Percentiles rank a stretch among this genome's conserved stretches.
Conservation (phyloP, 2,797 vertebrate species). For the Acanthurus tractus region DNA sequence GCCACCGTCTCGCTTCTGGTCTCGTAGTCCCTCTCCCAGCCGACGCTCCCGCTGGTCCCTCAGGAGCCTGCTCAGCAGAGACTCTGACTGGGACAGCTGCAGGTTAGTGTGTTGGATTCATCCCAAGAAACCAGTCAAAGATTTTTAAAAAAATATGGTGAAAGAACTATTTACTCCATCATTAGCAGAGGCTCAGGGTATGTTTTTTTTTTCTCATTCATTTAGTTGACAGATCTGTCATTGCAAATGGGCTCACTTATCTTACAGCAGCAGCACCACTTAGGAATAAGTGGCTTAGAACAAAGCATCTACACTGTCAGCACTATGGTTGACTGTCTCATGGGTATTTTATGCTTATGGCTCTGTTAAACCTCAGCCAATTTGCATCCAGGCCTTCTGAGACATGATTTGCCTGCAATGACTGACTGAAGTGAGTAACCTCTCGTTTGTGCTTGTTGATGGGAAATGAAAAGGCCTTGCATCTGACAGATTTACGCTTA, state of each 20-base stretch:
- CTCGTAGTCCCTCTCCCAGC: slow-evolving; percentile 83
- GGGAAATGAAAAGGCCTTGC: slow-evolving; percentile 8
- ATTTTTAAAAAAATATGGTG: not conserved
- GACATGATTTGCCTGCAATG: slow-evolving; percentile 35
- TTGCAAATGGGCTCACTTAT: slow-evolving; percentile 27
- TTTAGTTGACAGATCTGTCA: slow-evolving; percentile 11
- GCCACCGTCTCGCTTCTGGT: slow-evolving; percentile 76
- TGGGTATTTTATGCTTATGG: slow-evolving; percentile 28
- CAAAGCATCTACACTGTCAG: slow-evolving; percentile 24
- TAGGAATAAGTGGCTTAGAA: slow-evolving; percentile 39
- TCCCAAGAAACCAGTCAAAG: slow-evolving; percentile 21
- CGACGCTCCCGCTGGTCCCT: slow-evolving; percentile 84
- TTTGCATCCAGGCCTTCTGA: slow-evolving; percentile 55
- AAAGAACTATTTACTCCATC: not conserved
- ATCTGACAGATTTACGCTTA: slow-evolving; percentile 37
- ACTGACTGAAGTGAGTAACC: slow-evolving; percentile 22
- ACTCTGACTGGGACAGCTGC: slow-evolving; percentile 85
- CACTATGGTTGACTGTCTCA: slow-evolving; percentile 32
- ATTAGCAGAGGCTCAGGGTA: not conserved
- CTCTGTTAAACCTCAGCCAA: slow-evolving; percentile 46
- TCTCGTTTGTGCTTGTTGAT: slow-evolving; percentile 24
- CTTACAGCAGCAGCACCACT: slow-evolving; percentile 33
- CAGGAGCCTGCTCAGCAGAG: slow-evolving; percentile 84
- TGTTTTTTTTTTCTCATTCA: not conserved
- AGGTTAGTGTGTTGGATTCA: slow-evolving; percentile 83